These are phyloP conservation scores for Tipula helvola DNA, from an alignment of 2,888 invertebrate species.

Conservation along the genomic window DNA sequence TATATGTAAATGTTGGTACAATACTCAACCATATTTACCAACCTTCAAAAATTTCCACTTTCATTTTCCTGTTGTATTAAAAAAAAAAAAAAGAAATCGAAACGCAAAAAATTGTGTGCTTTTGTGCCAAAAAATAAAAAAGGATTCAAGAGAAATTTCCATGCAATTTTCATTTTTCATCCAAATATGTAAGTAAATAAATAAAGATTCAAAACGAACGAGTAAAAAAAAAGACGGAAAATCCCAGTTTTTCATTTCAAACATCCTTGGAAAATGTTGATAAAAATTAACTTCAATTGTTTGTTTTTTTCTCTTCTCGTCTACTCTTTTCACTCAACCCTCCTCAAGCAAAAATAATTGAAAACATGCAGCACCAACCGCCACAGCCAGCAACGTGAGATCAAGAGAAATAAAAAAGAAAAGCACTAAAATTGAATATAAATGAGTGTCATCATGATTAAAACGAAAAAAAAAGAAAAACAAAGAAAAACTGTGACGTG, in stretches of 20 bases:
- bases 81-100: background rate
- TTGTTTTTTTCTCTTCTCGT: background rate
- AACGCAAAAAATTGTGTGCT: background rate
- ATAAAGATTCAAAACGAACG: background rate
- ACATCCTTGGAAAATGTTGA: background rate
- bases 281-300: background rate
- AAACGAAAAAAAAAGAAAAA: background rate
- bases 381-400: background rate
- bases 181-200: background rate
- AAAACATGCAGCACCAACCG: background rate
- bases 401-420: background rate
- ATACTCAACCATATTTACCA: background rate
- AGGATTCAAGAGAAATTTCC: background rate
- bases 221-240: background rate
- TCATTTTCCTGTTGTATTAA: background rate
- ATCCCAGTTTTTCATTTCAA: background rate
- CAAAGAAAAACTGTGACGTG: background rate
- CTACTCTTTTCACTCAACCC: background rate
- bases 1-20: background rate
- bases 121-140: background rate
- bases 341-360: background rate
- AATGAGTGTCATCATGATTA: background rate
- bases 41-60: background rate
- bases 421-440: background rate
- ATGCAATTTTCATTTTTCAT: background rate